A percentile compares a stretch with the other conserved stretches of the same genome.
Conservation (phyloP, 2,113 vertebrate genomes). For the Charadrius vociferus region DNA sequence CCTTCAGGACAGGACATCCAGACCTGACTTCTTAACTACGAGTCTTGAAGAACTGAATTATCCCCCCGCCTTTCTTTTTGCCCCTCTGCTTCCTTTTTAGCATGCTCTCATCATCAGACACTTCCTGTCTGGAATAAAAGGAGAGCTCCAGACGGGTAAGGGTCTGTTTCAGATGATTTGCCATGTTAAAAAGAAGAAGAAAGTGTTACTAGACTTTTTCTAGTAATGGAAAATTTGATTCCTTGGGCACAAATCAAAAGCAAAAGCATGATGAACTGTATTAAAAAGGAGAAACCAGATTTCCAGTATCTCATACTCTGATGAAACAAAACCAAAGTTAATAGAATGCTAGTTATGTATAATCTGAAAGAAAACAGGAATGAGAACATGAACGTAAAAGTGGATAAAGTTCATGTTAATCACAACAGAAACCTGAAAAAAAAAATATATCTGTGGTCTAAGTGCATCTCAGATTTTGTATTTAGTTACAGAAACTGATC, state of each 20-base stretch:
- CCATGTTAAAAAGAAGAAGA: not conserved
- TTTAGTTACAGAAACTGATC: not conserved
- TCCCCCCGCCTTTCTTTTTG: not conserved
- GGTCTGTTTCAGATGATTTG: not conserved
- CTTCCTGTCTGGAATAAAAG: not conserved
- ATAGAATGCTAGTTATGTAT: not conserved
- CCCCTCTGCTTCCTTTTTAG: not conserved
- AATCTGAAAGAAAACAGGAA: not conserved
- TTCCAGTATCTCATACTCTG: not conserved
- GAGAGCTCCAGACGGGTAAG: not conserved
- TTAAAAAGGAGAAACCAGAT: not conserved
- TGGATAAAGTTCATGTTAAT: not conserved
- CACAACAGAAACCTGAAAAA: not conserved
- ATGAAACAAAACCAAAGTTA: not conserved
- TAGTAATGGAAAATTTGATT: not conserved
- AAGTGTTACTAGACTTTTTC: not conserved
- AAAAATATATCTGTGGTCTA: fast-evolving
- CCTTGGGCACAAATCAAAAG: not conserved
- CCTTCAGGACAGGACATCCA: not conserved
- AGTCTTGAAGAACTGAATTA: not conserved
- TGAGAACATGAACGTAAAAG: not conserved
- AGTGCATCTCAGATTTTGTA: not conserved
- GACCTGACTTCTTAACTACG: not conserved
- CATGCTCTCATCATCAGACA: not conserved
- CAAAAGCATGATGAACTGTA: not conserved